Conservation (phyloP, 2,797 vertebrate species). For the Furcifer pardalis region DNA sequence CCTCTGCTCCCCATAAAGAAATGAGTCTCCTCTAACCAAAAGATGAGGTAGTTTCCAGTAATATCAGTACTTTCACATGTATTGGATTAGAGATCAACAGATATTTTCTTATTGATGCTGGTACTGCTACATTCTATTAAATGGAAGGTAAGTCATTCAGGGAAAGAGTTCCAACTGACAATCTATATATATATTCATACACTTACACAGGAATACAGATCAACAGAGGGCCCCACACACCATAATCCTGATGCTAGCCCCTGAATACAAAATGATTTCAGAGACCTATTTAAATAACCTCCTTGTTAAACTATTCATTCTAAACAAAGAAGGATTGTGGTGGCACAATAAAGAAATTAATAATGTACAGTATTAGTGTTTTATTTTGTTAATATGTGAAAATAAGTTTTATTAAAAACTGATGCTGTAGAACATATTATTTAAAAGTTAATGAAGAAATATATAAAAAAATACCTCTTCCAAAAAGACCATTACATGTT, state of each 20-base stretch:
- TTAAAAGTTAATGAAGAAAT: neutral
- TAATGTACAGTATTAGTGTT: neutral
- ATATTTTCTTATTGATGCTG: too few relatives aligned
- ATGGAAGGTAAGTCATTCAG: too few relatives aligned
- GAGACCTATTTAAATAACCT: neutral
- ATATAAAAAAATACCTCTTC: constrained; percentile 75
- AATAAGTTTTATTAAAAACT: neutral
- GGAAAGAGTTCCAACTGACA: too few relatives aligned
- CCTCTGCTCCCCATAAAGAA: neutral
- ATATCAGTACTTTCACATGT: too few relatives aligned
- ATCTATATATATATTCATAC: too few relatives aligned
- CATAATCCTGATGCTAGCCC: neutral
- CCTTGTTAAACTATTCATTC: neutral
- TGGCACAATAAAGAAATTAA: neutral
- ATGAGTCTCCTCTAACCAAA: too few relatives aligned
- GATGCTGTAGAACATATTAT: neutral
- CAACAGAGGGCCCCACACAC: too few relatives aligned
- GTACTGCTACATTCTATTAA: too few relatives aligned
- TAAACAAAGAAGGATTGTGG: too few relatives aligned
- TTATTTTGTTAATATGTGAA: neutral
- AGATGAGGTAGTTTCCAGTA: too few relatives aligned
- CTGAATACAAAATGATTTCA: neutral
- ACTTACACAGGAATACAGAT: too few relatives aligned
- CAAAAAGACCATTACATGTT: constrained; percentile 71
- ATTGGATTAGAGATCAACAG: too few relatives aligned